Evolutionary conservation across 2,113 vertebrate species (phyloP).

Genomic region (Amphiprion percula): DNA sequence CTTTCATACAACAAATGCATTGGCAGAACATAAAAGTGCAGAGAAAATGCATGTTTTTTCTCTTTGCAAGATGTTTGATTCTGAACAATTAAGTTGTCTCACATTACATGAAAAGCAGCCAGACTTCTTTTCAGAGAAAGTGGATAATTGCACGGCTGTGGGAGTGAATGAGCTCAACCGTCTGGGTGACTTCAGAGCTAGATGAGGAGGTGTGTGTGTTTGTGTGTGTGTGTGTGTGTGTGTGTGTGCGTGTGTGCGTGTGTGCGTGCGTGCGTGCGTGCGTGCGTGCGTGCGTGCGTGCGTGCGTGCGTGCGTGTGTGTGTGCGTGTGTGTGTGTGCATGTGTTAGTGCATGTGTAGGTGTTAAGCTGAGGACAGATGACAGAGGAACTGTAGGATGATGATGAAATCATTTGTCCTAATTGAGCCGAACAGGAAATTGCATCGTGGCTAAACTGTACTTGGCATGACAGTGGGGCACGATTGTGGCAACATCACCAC

Average conservation of each 20-base stretch:
- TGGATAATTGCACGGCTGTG: slow-evolving; percentile 49
- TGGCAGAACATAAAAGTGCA: slow-evolving; percentile 9
- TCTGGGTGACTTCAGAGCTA: slow-evolving; percentile 21
- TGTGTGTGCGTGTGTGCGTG: slow-evolving; percentile 33
- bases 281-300: slow-evolving; percentile 37
- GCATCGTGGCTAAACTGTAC: slow-evolving; percentile 30
- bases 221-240: background rate
- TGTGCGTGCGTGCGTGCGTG: slow-evolving; percentile 26
- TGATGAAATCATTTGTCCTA: slow-evolving; percentile 50
- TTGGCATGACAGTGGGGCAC: background rate
- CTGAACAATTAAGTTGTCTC: slow-evolving; percentile 39
- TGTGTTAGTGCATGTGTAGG: slow-evolving; percentile 19
- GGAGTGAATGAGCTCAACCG: slow-evolving; percentile 33
- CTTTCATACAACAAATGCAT: slow-evolving; percentile 16
- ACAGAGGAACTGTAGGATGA: slow-evolving; percentile 53
- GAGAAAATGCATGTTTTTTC: slow-evolving; percentile 7
- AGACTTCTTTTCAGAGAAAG: slow-evolving; percentile 31
- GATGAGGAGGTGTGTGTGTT: slow-evolving; percentile 45
- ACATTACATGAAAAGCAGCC: slow-evolving; percentile 36
- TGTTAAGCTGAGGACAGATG: slow-evolving; percentile 53
- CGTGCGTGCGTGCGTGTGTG: slow-evolving; percentile 30
- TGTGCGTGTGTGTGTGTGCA: background rate
- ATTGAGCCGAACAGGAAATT: slow-evolving; percentile 52
- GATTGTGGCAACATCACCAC: background rate
- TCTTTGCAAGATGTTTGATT: background rate